phyloP scores from a whole-genome alignment of 2,888 invertebrate species.

The Dynastes hyllus region DNA sequence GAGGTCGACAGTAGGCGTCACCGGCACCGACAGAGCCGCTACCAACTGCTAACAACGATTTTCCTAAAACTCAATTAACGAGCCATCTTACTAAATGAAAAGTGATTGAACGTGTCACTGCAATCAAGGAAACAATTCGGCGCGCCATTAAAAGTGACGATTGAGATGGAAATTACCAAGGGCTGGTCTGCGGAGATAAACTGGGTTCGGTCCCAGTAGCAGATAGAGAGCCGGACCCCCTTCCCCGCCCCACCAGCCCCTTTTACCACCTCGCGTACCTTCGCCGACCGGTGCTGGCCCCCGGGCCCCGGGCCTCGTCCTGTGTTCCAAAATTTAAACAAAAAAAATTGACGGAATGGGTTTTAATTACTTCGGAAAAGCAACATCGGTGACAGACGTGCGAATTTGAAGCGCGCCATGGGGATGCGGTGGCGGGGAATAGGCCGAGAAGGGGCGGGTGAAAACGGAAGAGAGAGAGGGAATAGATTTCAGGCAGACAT shows the following conservation, averaged over 20 bases:
- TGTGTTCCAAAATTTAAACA: slow-evolving; percentile 71
- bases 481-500: neutral
- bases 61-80: slow-evolving; percentile 71
- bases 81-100: slow-evolving; percentile 72
- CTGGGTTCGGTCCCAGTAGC: slow-evolving; percentile 59
- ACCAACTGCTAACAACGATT: slow-evolving; percentile 56
- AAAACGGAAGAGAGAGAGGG: neutral
- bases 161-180: slow-evolving; percentile 72
- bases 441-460: neutral
- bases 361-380: slow-evolving; percentile 69
- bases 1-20: slow-evolving; percentile 7
- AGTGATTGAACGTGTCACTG: slow-evolving; percentile 72
- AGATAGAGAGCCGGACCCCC: slow-evolving; percentile 59
- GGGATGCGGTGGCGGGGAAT: neutral
- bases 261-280: slow-evolving; percentile 37
- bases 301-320: slow-evolving; percentile 49
- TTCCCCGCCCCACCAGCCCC: neutral
- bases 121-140: slow-evolving; percentile 72
- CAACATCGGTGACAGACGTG: slow-evolving; percentile 56
- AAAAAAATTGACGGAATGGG: slow-evolving; percentile 71
- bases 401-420: slow-evolving; percentile 44
- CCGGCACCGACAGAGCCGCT: neutral
- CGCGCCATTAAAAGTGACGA: slow-evolving; percentile 72
- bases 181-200: slow-evolving; percentile 71
- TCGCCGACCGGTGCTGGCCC: slow-evolving; percentile 46